Evolutionary conservation across 2,888 invertebrate genomes (phyloP).

Genomic region (Apamea anceps): DNA sequence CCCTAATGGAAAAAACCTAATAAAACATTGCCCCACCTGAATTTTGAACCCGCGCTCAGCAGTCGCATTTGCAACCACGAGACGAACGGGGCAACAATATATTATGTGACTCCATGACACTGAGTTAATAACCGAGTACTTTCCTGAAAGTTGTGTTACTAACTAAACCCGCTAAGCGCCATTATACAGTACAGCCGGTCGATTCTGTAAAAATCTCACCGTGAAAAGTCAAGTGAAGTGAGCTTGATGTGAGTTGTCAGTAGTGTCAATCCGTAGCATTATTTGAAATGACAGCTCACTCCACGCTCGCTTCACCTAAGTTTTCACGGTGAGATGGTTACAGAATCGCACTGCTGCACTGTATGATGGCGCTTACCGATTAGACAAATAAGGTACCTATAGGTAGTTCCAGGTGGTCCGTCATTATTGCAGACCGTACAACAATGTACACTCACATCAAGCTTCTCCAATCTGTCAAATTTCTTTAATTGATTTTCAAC

Average conservation of each 20-base stretch:
- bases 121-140: background rate
- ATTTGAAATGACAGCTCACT: too few species aligned
- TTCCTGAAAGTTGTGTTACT: background rate
- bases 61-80: background rate
- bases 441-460: background rate
- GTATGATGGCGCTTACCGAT: background rate
- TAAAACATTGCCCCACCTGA: background rate
- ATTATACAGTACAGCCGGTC: too few species aligned
- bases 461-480: too few species aligned
- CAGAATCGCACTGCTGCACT: too few species aligned
- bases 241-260: too few species aligned
- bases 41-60: background rate
- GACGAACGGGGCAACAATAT: background rate
- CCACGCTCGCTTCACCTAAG: too few species aligned
- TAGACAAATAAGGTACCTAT: background rate
- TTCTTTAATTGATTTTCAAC: too few species aligned
- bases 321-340: too few species aligned
- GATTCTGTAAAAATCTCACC: too few species aligned
- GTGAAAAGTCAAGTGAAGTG: too few species aligned
- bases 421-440: background rate
- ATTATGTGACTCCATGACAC: background rate
- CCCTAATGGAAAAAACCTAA: background rate
- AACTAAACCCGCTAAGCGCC: background rate
- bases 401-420: background rate
- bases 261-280: too few species aligned